Percentiles rank a stretch among this genome's conserved stretches.
Conservation (phyloP, 2,888 invertebrate species). For the Bugulina stolonifera region DNA sequence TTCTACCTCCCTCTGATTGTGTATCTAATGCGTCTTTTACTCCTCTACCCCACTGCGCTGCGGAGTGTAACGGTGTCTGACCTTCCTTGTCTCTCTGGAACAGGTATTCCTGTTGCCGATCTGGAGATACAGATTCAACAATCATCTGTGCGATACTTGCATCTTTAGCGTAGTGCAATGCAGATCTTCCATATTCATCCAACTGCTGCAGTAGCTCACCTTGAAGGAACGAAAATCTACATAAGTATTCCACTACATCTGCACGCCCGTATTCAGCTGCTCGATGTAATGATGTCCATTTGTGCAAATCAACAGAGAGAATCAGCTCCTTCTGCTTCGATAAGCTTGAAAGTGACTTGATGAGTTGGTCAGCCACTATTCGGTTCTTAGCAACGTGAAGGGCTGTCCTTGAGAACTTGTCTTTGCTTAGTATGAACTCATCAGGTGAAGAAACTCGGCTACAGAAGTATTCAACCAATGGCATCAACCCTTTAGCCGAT, state of each 20-base stretch:
- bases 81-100: neutral
- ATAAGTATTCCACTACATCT: neutral
- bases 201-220: neutral
- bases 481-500: neutral
- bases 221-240: neutral
- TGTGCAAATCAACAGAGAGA: neutral
- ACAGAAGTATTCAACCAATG: neutral
- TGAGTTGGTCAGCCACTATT: neutral
- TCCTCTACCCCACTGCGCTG: neutral
- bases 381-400: neutral
- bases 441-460: neutral
- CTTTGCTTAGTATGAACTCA: neutral
- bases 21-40: neutral
- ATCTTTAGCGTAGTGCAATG: neutral
- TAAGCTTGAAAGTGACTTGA: neutral
- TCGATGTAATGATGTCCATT: neutral
- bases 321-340: neutral
- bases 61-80: neutral
- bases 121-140: neutral
- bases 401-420: neutral
- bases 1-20: neutral
- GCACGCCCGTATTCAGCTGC: neutral
- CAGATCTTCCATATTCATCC: neutral
- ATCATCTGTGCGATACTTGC: neutral
- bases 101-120: neutral